These are phyloP conservation scores for Acheta domesticus DNA, from an alignment of 2,888 invertebrate genomes.

Conservation along the genomic window DNA sequence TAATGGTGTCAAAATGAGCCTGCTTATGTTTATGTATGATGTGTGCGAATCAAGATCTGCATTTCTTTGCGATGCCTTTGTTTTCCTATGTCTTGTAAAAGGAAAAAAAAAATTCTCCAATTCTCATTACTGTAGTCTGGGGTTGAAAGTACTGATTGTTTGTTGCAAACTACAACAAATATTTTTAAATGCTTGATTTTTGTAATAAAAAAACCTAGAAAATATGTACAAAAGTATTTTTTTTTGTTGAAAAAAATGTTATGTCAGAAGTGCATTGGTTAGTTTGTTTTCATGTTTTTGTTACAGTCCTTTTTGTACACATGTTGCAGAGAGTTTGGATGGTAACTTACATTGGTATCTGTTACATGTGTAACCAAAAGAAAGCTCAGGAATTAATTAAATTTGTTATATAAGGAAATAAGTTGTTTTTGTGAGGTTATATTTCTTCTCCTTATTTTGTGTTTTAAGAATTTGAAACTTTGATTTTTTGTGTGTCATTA, in stretches of 20 bases:
- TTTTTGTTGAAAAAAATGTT: background rate
- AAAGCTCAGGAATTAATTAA: too few species aligned
- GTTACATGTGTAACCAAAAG: too few species aligned
- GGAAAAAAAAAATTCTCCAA: background rate
- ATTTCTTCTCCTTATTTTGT: too few species aligned
- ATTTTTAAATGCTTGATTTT: constrained; percentile 19
- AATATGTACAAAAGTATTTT: background rate
- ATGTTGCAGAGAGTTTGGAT: too few species aligned
- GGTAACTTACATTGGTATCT: too few species aligned
- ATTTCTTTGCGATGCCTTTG: background rate
- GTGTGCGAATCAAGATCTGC: background rate
- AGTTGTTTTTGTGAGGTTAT: too few species aligned
- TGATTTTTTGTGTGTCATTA: too few species aligned
- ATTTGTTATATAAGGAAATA: too few species aligned
- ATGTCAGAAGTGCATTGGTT: too few species aligned
- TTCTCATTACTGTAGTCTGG: too few species aligned
- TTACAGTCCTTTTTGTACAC: too few species aligned
- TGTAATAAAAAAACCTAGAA: background rate
- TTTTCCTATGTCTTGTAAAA: background rate
- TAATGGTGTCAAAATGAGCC: background rate
- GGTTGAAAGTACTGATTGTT: background rate
- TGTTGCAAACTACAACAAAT: background rate
- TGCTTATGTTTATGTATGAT: background rate
- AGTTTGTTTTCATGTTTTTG: constrained; percentile 2
- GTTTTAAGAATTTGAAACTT: too few species aligned